phyloP scores from a whole-genome alignment of 2,113 vertebrate genomes.

The Pseudorhombus dupliciocellatus region DNA sequence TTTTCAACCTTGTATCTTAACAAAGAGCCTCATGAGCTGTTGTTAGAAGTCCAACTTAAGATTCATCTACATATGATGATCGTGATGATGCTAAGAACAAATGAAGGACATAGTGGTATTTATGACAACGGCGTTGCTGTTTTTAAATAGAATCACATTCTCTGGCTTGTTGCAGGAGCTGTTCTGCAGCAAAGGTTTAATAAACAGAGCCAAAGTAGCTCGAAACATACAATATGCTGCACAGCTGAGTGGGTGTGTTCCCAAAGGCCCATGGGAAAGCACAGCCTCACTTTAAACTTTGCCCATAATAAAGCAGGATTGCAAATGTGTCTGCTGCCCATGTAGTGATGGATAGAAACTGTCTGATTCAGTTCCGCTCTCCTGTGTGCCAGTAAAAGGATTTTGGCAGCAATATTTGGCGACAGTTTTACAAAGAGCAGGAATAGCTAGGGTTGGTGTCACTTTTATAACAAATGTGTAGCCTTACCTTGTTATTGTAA shows the following conservation, averaged over 20 bases:
- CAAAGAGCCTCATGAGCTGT: no score
- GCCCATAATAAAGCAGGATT: conserved; percentile 44
- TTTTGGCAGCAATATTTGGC: conserved; percentile 31
- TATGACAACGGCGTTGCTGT: background rate
- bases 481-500: conserved; percentile 7
- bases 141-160: background rate
- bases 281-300: conserved; percentile 49
- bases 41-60: background rate
- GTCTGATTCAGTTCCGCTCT: conserved; percentile 43
- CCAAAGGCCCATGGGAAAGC: conserved; percentile 45
- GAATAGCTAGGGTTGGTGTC: background rate
- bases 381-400: conserved; percentile 28
- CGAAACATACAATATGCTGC: conserved; percentile 46
- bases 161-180: conserved; percentile 1
- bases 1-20: background rate
- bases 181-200: conserved; percentile 38
- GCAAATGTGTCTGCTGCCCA: conserved; percentile 56
- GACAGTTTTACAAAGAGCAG: conserved; percentile 17
- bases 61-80: background rate
- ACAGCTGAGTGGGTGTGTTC: conserved; percentile 60
- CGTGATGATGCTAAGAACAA: background rate
- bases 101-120: background rate
- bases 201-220: conserved; percentile 21
- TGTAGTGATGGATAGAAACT: conserved; percentile 35
- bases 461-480: conserved; percentile 4